Evolutionary conservation across 2,888 invertebrate genomes (phyloP).

Genomic region (Agrochola litura): DNA sequence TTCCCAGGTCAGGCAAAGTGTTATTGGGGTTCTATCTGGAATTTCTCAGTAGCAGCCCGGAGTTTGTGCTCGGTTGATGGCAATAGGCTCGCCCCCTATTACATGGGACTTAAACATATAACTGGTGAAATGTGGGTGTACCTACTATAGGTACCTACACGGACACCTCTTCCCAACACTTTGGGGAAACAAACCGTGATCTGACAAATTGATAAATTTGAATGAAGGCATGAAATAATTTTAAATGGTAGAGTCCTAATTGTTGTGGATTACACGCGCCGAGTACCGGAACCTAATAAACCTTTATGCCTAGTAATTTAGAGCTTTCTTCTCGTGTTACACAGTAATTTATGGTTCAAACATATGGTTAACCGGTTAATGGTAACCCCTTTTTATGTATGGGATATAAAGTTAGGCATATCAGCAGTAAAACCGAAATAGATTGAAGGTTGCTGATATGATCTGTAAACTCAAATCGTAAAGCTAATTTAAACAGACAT

Average conservation of each 20-base stretch:
- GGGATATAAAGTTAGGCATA: constrained; percentile 27
- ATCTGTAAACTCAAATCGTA: constrained; percentile 37
- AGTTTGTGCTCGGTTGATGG: too few relatives aligned
- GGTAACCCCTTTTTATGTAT: constrained; percentile 30
- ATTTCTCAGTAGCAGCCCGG: too few relatives aligned
- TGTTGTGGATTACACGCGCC: not conserved
- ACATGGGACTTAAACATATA: too few relatives aligned
- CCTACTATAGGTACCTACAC: too few relatives aligned
- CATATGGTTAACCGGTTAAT: constrained; percentile 2
- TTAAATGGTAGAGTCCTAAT: not conserved
- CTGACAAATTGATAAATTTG: not conserved
- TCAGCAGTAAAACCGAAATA: constrained; percentile 32
- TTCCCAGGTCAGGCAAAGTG: too few relatives aligned
- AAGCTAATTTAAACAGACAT: constrained; percentile 53
- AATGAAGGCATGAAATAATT: not conserved
- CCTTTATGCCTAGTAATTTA: not conserved
- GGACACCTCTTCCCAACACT: too few relatives aligned
- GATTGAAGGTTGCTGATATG: constrained; percentile 15
- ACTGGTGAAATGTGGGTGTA: too few relatives aligned
- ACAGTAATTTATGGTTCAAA: constrained; percentile 7
- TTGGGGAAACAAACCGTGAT: too few relatives aligned
- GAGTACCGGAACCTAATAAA: not conserved
- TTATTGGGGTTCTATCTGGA: too few relatives aligned
- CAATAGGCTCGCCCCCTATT: too few relatives aligned
- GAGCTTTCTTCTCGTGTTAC: constrained; percentile 8